Base-by-base conservation (phyloP, 2,797 vertebrate genomes). In the Diplodus puntazzo region DNA sequence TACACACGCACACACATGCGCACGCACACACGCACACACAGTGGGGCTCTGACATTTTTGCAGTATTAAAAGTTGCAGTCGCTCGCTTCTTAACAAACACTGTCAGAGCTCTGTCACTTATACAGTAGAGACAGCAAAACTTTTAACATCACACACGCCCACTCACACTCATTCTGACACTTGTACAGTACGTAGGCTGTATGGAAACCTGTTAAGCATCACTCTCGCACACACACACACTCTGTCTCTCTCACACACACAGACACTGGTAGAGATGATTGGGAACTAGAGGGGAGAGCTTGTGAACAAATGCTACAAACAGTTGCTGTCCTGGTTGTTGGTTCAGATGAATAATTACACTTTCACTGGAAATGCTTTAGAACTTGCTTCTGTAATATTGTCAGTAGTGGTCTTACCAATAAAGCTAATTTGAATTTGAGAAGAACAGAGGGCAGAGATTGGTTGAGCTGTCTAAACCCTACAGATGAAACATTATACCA, bases 111-210 rank as follows among this genome's bases (percentile, higher is more conserved):
- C 69, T 73, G 74, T 69, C 74, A 73, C 52, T 77, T 63, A 39
- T 59, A 65, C 53, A 45, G 50, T 45, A 50, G 8, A 73, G 11
- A 64, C 45, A 73, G 25, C 43, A 48, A 73, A 67, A 69, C 57
- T 53, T 82, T 78, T 69, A 66, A 70, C 60, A 74, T 66, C 55
- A 49, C 59, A 69, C 42, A 71, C 78, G 58, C 72, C 59, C 66
- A 76, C 69, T 39, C 69, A 50, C 70, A 74, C 48, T 61, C 23
- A 66, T 27, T 60, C 3, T 55, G 75, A 82, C 70, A 70, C 60
- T 17, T 64, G 59, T 53, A 82, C 70, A 69, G 52, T 71, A 45
- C 69, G 67, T 18, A 23, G 46, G 64, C 11, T 64, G 18, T 59
- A 58, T 48, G 21, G 53, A 73, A 27, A 67, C 53, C 69, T 42